Conservation (phyloP, 2,797 vertebrate genomes). For the Monodelphis domestica region DNA sequence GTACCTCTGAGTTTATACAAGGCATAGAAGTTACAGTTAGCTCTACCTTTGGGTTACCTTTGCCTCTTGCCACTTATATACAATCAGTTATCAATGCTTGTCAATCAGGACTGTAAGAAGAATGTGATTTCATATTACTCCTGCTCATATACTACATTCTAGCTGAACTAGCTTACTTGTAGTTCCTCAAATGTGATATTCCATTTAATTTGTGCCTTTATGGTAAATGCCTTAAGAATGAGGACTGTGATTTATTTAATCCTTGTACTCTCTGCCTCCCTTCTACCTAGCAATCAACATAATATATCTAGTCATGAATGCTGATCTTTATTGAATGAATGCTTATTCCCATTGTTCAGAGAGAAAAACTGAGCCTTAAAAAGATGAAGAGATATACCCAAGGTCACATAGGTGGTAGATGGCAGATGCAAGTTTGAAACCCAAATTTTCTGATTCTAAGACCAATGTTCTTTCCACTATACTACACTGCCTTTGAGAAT, state of each 20-base stretch:
- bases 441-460: not conserved
- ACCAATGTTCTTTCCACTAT: not conserved
- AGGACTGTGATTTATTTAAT: not conserved
- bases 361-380: not conserved
- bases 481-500: not conserved
- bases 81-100: not conserved
- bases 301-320: not conserved
- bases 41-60: not conserved
- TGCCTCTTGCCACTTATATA: not conserved
- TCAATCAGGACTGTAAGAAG: not conserved
- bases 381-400: not conserved
- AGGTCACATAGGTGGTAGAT: not conserved
- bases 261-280: not conserved
- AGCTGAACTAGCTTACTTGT: not conserved
- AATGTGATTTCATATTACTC: not conserved
- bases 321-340: not conserved
- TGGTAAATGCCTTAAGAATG: not conserved
- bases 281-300: not conserved
- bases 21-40: not conserved
- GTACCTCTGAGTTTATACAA: not conserved
- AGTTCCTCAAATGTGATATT: not conserved
- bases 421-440: not conserved
- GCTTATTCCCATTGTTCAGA: not conserved
- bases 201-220: not conserved
- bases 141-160: not conserved